Evolutionary conservation across 2,797 vertebrate species (phyloP).

Genomic region (Trachops cirrhosus): DNA sequence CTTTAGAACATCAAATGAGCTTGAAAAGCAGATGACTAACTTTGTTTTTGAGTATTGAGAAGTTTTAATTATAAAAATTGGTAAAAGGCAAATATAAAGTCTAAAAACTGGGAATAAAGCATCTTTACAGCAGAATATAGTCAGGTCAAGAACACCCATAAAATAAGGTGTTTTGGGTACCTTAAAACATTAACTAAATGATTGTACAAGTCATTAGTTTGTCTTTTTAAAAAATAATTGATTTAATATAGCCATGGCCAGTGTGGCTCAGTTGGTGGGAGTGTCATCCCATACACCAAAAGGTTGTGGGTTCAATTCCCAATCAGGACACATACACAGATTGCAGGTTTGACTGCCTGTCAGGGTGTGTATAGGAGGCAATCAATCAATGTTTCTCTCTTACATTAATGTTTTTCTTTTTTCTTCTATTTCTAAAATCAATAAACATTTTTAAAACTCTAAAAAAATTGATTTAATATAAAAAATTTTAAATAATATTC

Average conservation of each 20-base stretch:
- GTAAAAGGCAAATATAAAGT: constrained; percentile 7
- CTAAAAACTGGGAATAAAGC: background rate
- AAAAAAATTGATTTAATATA: background rate
- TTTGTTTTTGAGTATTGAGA: constrained; percentile 38
- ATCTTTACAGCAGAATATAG: constrained; percentile 1
- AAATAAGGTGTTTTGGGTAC: background rate
- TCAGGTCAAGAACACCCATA: background rate
- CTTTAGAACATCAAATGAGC: constrained; percentile 74
- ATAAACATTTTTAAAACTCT: too few species aligned
- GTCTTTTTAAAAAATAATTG: background rate
- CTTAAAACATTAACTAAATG: background rate
- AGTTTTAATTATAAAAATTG: constrained; percentile 38
- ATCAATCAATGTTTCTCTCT: too few species aligned
- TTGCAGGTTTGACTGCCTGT: too few species aligned
- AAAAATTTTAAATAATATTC: background rate
- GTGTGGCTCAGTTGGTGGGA: too few species aligned
- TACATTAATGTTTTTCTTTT: too few species aligned
- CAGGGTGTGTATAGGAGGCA: too few species aligned
- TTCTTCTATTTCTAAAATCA: too few species aligned
- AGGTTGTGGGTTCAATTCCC: too few species aligned
- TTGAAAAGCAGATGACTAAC: constrained; percentile 71
- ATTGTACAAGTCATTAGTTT: background rate
- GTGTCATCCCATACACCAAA: too few species aligned
- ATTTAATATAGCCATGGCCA: too few species aligned
- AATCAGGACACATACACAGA: too few species aligned